Evolutionary conservation across 2,888 invertebrate genomes (phyloP).

Genomic region (Galeruca laticollis): DNA sequence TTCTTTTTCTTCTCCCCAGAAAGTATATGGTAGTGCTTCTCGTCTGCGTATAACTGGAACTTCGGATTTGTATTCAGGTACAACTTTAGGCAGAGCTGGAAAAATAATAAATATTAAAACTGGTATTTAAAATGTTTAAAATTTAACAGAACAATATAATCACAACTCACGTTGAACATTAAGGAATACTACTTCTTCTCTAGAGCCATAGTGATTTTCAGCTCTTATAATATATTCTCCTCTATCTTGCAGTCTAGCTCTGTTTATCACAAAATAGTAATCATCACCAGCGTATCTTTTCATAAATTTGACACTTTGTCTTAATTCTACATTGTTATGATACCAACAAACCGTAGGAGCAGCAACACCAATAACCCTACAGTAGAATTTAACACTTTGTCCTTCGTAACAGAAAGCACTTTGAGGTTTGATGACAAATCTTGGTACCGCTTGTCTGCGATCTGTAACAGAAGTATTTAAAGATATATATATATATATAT

Average conservation of each 20-base stretch:
- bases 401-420: constrained; percentile 97
- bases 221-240: constrained; percentile 98
- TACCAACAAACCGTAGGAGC: constrained; percentile 97
- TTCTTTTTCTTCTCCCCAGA: constrained; percentile 94
- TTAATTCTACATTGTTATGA: constrained; percentile 90
- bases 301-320: constrained; percentile 99
- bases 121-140: not conserved
- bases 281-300: constrained; percentile 96
- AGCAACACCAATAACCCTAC: constrained; percentile 94
- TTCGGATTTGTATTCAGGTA: constrained; percentile 77
- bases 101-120: constrained; percentile 24
- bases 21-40: constrained; percentile 85
- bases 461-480: constrained; percentile 70
- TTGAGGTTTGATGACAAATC: constrained; percentile 97
- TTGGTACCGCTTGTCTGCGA: constrained; percentile 96
- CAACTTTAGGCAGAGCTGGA: constrained; percentile 80
- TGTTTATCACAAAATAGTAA: constrained; percentile 97
- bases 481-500: too few species aligned
- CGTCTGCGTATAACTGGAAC: constrained; percentile 80
- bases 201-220: constrained; percentile 95
- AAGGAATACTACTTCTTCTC: constrained; percentile 96
- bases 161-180: constrained; percentile 89
- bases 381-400: constrained; percentile 97
- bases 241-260: constrained; percentile 93
- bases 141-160: not conserved